Evolutionary conservation across 2,113 vertebrate species (phyloP), one percentile per base, ranked within the genome.

Genomic region (Rallus limicola): DNA sequence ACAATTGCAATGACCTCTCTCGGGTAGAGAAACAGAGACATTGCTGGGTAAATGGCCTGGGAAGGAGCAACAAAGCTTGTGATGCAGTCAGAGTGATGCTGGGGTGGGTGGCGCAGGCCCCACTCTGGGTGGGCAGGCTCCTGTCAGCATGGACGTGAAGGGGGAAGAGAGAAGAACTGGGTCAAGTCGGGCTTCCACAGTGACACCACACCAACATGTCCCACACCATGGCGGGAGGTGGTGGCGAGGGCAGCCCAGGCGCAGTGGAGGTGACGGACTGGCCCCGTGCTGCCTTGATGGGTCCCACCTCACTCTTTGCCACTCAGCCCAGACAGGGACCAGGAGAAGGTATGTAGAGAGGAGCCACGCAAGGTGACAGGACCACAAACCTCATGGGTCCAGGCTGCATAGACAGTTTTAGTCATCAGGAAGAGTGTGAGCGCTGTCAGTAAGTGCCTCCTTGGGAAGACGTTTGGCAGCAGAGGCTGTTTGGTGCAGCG

Each of bases 201-300:
- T 25, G 38, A 24, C 4, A 6, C 50, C 2, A 0, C 1, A 7
- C 18, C 58, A 31, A 21, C 28, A 10, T 1, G 2, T 13, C 14
- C 2, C 0, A 2, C 6, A 2, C 31, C 1, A 2, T 26, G 3
- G 1, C 1, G 3, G 19, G 42, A 74, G 29, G 29, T 20, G 2
- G 1, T 3, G 4, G 26, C 7, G 1, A 0, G 6, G 42, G 28
- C 52, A 46, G 46, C 6, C 31, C 26, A 18, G 11, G 0, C 1
- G 36, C 23, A 9, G 10, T 5, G 16, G 13, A 36, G 56, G 31
- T 7, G 19, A 14, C 2, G 5, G 9, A 2, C 25, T 6, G 26
- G 5, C 29, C 55, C 60, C 5, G 18, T 11, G 18, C 3, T 36
- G 15, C 42, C 16, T 12, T 0, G 0, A 4, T 0, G 0, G 23